Evolutionary conservation across 2,797 vertebrate species (phyloP).

Genomic region (Tympanoctomys barrerae): DNA sequence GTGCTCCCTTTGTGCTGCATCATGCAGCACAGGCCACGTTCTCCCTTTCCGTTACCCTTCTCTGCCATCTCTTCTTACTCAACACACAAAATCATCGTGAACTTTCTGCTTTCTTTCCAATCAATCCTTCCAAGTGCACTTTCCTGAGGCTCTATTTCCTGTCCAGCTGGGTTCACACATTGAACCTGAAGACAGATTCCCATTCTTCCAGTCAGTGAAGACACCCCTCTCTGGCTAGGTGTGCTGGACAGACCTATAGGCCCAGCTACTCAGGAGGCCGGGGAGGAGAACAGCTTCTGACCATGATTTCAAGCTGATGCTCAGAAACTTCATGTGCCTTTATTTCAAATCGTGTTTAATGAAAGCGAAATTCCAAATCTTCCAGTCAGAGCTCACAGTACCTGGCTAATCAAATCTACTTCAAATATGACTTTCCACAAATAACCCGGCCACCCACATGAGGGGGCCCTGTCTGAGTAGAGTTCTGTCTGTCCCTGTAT

Average conservation of each 20-base stretch:
- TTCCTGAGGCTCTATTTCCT: not conserved
- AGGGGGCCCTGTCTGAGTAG: not conserved
- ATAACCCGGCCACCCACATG: fast-evolving
- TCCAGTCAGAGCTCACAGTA: not conserved
- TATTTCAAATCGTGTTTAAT: not conserved
- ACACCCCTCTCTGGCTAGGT: not conserved
- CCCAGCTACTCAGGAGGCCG: not conserved
- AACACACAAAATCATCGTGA: fast-evolving
- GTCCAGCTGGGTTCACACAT: not conserved
- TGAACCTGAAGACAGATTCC: not conserved
- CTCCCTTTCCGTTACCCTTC: not conserved
- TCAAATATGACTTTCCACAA: not conserved
- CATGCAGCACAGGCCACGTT: not conserved
- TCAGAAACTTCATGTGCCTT: not conserved
- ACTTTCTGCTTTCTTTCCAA: not conserved
- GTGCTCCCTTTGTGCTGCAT: no score
- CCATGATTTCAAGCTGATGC: not conserved
- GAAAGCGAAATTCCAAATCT: not conserved
- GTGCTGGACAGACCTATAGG: no score
- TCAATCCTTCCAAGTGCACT: not conserved
- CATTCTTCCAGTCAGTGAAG: not conserved
- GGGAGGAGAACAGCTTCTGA: not conserved
- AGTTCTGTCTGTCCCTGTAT: fast-evolving
- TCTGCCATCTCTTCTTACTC: not conserved
- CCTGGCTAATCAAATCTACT: not conserved